Base-by-base conservation (phyloP, 2,113 vertebrate genomes). In the Callopanchax toddi region DNA sequence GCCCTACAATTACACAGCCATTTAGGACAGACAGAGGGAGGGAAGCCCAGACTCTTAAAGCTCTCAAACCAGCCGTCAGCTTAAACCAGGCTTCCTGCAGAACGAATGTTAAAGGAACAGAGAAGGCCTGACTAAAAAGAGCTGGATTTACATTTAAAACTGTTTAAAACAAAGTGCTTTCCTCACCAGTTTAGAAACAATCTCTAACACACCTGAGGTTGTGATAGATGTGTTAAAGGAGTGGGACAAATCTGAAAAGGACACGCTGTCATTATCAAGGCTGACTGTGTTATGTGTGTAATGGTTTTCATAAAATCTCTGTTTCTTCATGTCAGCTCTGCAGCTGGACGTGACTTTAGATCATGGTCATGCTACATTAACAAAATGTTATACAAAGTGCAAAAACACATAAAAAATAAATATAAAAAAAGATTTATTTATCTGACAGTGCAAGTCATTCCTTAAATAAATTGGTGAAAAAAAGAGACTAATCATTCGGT, bases 1-100 rank as follows among this genome's bases (percentile, higher is more conserved):
- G 84, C 81, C 68, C 79, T 64, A 79, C 83, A 88, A 87, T 90
- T 87, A 88, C 76, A 83, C 48, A 71, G 86, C 74, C 72, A 77
- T 87, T 90, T 86, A 87, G 65, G 59, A 76, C 63, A 76, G 69
- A 57, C 71, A 54, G 59, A 67, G 51, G 63, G 67, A 71, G 69
- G 53, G 51, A 42, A 56, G 59, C 65, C 60, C 60, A 6, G 9
- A 50, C 55, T 29, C 60, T 70, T 61, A 64, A 57, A 60, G 42
- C 55, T 51, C 67, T 71, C 62, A 52, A 61, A 66, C 65, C 42
- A 46, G 58, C 49, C 46, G 23, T 43, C 60, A 68, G 71, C 58
- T 75, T 60, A 43, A 63, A 52, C 48, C 61, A 59, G 52, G 7
- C 36, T 23, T 34, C 51, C 25, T 15, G 29, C 42, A 46, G 25